Conservation (phyloP, 2,113 vertebrate genomes). For the Elanoides forficatus region DNA sequence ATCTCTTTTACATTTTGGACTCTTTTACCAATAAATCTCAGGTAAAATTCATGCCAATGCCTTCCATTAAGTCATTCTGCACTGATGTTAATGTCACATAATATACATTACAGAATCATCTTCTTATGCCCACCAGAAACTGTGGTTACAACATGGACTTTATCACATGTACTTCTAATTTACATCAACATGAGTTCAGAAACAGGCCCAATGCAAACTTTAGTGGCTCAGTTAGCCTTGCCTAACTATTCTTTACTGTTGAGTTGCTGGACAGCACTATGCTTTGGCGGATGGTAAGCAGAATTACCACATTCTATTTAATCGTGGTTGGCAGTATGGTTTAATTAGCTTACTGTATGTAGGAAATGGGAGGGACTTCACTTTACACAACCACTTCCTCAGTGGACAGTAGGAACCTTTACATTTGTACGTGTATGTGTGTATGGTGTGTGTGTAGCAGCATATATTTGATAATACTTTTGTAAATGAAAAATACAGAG, state of each 20-base stretch:
- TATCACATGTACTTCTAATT: neutral
- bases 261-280: neutral
- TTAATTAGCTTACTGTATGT: slow-evolving; percentile 59
- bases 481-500: slow-evolving; percentile 77
- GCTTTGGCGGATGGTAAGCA: neutral
- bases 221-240: neutral
- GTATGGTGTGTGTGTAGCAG: slow-evolving; percentile 65
- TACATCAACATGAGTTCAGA: neutral
- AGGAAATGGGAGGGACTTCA: slow-evolving; percentile 47
- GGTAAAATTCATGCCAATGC: neutral
- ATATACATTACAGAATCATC: neutral
- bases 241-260: neutral
- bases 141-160: neutral
- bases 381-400: slow-evolving; percentile 33
- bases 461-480: slow-evolving; percentile 73
- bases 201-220: neutral
- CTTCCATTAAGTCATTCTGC: neutral
- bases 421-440: slow-evolving; percentile 17
- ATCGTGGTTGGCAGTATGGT: slow-evolving; percentile 55
- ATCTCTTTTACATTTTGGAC: neutral
- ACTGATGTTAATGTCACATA: neutral
- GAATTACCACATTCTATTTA: slow-evolving; percentile 45
- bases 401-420: slow-evolving; percentile 49
- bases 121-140: neutral
- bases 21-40: neutral